A percentile compares a stretch with the other conserved stretches of the same genome.
Evolutionary conservation across 2,113 vertebrate genomes (phyloP).

Genomic region (Sterrhoptilus dennistouni): DNA sequence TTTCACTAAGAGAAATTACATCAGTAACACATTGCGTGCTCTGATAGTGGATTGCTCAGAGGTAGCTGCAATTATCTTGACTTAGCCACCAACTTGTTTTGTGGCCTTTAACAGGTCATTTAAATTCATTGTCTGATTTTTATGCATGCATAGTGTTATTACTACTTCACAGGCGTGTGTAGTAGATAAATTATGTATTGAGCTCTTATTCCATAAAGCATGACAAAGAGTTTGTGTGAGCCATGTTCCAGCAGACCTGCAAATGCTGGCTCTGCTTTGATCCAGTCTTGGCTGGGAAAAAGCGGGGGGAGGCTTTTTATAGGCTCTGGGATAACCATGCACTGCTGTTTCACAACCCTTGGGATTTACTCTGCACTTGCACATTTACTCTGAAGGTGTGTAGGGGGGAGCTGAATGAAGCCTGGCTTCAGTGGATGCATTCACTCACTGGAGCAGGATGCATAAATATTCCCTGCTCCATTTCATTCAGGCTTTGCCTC

Average conservation of each 20-base stretch:
- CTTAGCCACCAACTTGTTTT: conserved; percentile 21
- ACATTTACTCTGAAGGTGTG: neutral
- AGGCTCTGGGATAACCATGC: neutral
- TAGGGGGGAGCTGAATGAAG: neutral
- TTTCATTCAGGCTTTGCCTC: neutral
- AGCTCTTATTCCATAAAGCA: neutral
- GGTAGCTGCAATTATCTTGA: conserved; percentile 6
- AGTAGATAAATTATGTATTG: conserved; percentile 24
- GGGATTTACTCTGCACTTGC: neutral
- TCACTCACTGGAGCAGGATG: neutral
- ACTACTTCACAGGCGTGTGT: neutral
- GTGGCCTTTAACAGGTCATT: conserved; percentile 36
- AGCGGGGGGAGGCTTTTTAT: neutral
- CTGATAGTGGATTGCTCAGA: neutral
- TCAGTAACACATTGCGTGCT: neutral
- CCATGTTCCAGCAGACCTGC: neutral
- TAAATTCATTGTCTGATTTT: conserved; percentile 28
- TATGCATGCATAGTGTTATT: neutral
- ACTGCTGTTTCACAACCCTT: neutral
- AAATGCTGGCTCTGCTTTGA: neutral
- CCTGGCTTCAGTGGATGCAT: neutral
- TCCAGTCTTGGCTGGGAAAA: neutral
- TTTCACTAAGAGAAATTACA: neutral
- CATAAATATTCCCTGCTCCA: neutral
- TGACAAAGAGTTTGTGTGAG: neutral